Percentiles rank a stretch among this genome's conserved stretches.
These are phyloP conservation scores for Triops cancriformis DNA, from an alignment of 1,140 invertebrate species.

Conservation along the genomic window DNA sequence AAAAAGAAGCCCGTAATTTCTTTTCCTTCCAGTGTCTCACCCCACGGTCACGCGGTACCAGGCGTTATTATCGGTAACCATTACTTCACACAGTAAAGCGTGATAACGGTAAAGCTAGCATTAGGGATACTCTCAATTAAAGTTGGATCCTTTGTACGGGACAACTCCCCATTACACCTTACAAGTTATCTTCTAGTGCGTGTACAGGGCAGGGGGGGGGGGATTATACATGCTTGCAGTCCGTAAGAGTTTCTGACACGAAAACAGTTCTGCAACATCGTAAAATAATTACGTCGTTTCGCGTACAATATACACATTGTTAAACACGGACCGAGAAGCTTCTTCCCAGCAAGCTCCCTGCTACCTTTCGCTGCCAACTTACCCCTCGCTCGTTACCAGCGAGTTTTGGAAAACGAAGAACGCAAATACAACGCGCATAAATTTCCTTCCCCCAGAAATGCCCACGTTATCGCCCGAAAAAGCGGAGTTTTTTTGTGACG, in stretches of 20 bases:
- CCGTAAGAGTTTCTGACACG: not conserved
- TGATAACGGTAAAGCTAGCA: not conserved
- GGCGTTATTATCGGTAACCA: not conserved
- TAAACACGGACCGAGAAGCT: not conserved
- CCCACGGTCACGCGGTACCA: not conserved
- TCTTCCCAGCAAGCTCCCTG: not conserved
- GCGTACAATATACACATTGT: not conserved
- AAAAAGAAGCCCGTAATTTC: no score
- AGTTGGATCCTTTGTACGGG: not conserved
- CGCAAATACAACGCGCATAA: not conserved
- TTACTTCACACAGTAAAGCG: not conserved
- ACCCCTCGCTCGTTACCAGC: no score
- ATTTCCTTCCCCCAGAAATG: not conserved
- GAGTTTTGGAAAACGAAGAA: not conserved
- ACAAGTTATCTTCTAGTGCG: no score
- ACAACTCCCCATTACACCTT: not conserved
- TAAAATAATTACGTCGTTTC: not conserved
- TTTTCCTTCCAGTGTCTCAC: no score
- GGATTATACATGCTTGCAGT: no score
- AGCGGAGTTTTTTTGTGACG: not conserved
- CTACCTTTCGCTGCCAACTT: no score
- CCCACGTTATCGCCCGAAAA: not conserved
- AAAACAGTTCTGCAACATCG: not conserved
- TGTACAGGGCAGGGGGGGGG: no score
- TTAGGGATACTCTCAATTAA: not conserved